Evolutionary conservation across 1,140 invertebrate genomes (phyloP), one percentile per base, ranked within the genome.

Genomic region (Steinernema feltiae): DNA sequence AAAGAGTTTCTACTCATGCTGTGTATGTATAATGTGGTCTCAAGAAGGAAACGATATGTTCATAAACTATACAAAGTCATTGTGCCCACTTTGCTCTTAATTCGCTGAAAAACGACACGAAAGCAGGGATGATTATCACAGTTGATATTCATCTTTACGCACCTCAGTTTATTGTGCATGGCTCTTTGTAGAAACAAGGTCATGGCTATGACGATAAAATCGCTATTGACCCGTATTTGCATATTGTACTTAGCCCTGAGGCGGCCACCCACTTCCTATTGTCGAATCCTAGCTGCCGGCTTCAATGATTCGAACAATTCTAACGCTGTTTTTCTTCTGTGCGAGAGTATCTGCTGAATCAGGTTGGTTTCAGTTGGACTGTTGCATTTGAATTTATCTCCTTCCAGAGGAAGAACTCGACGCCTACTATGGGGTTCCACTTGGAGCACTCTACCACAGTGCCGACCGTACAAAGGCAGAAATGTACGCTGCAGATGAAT

Each of bases 401-500:
- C 41, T 46, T 46, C 7, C 53, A 27, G 53, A 63, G 24, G 53
- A 63, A 63, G 53, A 63, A 27, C 7, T 63, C 12, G 53, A 63
- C 24, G 53, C 15, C 7, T 63, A 63, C 24, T 63, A 63, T 63
- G 53, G 53, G 2, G 53, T 63, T 27, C 53, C 53, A 17, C 53
- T 63, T 27, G 53, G 53, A 15, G 53, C 53, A 3, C 53, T 63
- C 3, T 21, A 63, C 24, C 24, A 63, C 53, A 63, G 53, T 63
- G 24, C 53, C 3, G 53, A 27, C 7, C 15, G 24, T 3, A 63
- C 53, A 63, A 72, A 71, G 18, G 82, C 82, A 12, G 84, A 83
- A 76, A 46, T 83, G 30, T 83, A 86, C 76, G 84, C 84, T 18
- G 82, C 82, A 24, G 82, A 83, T 74, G 82, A 83, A 74, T 85